These are phyloP conservation scores for Martes flavigula DNA, from an alignment of 2,797 vertebrate species.

Conservation along the genomic window DNA sequence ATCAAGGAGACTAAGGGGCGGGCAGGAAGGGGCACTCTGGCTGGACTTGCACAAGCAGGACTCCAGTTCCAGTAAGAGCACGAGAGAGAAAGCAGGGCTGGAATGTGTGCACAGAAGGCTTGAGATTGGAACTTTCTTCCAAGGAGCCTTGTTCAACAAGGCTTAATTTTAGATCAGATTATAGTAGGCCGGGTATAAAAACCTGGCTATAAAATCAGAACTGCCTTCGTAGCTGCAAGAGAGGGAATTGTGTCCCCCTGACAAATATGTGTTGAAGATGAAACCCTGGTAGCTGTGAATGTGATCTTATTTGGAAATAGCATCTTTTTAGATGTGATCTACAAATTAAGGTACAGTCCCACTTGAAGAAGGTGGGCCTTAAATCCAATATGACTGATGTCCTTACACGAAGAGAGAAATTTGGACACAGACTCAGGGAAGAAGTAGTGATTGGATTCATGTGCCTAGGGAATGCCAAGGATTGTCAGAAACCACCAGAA, in stretches of 20 bases:
- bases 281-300: neutral
- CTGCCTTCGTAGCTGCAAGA: neutral
- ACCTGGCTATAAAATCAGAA: neutral
- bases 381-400: neutral
- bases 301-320: neutral
- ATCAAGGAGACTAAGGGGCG: too few relatives aligned
- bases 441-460: neutral
- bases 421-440: neutral
- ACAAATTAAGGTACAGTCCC: neutral
- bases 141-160: neutral
- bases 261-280: neutral
- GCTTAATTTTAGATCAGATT: neutral
- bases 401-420: neutral
- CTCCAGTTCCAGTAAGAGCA: neutral
- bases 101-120: neutral
- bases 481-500: neutral
- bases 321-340: neutral
- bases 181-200: neutral
- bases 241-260: neutral
- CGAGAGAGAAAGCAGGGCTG: neutral
- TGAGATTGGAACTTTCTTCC: neutral
- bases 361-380: neutral
- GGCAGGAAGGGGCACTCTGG: neutral
- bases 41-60: neutral
- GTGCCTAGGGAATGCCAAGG: neutral